phyloP scores from a whole-genome alignment of 2,113 vertebrate genomes.

The Rhinolophus sinicus region DNA sequence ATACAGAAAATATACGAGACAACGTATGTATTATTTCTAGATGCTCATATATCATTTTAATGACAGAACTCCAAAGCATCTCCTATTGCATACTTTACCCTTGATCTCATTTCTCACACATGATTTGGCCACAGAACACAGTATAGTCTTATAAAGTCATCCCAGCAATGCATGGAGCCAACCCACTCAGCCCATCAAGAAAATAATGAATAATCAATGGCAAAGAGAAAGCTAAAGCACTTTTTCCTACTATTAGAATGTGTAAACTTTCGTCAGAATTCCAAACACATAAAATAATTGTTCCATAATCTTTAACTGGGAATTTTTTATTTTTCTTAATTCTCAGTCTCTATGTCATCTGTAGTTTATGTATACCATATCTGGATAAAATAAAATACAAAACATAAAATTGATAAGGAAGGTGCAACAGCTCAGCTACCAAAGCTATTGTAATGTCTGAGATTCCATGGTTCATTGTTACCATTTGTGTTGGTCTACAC shows the following conservation, averaged over 20 bases:
- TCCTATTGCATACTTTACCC: background rate
- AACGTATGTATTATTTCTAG: slow-evolving; percentile 10
- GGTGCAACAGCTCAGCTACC: slow-evolving; percentile 16
- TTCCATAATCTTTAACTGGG: background rate
- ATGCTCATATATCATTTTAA: background rate
- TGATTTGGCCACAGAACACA: slow-evolving; percentile 39
- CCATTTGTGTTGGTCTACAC: slow-evolving; percentile 60
- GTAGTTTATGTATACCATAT: background rate
- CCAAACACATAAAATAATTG: background rate
- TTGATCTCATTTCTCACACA: slow-evolving; percentile 25
- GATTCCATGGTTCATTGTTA: slow-evolving; percentile 59
- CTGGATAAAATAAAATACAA: slow-evolving; percentile 74
- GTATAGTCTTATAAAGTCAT: slow-evolving; percentile 27
- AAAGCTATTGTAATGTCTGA: slow-evolving; percentile 67
- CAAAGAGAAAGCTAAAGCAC: background rate
- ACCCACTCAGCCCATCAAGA: slow-evolving; percentile 47
- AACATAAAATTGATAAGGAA: slow-evolving; percentile 73
- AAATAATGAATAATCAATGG: background rate
- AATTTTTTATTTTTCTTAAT: background rate
- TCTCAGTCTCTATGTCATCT: background rate
- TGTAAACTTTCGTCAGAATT: background rate
- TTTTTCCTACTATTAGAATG: background rate
- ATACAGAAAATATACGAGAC: background rate
- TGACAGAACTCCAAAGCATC: background rate
- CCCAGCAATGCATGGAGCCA: slow-evolving; percentile 44